Base-by-base conservation (phyloP, 1,140 invertebrate genomes). In the Heliconius congener region DNA sequence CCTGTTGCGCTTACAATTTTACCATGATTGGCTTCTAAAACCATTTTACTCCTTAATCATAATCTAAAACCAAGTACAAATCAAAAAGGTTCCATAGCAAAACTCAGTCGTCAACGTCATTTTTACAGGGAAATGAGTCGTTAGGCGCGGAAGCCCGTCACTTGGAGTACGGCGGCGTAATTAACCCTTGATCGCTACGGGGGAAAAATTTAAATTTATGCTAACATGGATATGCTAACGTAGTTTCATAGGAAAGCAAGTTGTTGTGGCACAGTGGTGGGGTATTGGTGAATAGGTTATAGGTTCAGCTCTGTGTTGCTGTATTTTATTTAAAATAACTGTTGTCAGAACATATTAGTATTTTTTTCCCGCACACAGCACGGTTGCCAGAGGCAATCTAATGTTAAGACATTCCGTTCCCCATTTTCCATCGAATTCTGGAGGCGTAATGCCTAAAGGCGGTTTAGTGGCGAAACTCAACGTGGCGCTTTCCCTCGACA, bases 121-220 rank as follows among this genome's bases (percentile, higher is more conserved):
- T 87, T 86, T 81, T 79, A 79, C 57, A 80, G 77, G 87, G 86
- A 88, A 88, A 84, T 83, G 74, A 76, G 75, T 88, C 86, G 85
- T 87, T 87, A 87, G 81, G 78, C 78, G 72, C 50, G 80, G 82
- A 83, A 82, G 80, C 80, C 60, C 73, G 79, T 83, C 77, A 73
- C 81, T 75, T 82, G 81, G 76, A 82, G 23, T 81, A 80, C 79
- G 80, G 77, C 79, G 76, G 73, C 76, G 85, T 85, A 85, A 87
- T 89, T 89, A 89, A 89, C 85, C 85, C 85, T 85, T 87, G 86
- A 87, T 87, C 87, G 85, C 81, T 83, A 76, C 74, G 66, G 78
- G 79, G 76, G 71, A 85, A 86, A 86, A 86, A 85, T 82, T 57
- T 16, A 66, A 72, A 71, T 72, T 73, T 71, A 34, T n/a, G 77